Base-by-base conservation (phyloP, 2,113 vertebrate species). In the Taurulus bubalis region DNA sequence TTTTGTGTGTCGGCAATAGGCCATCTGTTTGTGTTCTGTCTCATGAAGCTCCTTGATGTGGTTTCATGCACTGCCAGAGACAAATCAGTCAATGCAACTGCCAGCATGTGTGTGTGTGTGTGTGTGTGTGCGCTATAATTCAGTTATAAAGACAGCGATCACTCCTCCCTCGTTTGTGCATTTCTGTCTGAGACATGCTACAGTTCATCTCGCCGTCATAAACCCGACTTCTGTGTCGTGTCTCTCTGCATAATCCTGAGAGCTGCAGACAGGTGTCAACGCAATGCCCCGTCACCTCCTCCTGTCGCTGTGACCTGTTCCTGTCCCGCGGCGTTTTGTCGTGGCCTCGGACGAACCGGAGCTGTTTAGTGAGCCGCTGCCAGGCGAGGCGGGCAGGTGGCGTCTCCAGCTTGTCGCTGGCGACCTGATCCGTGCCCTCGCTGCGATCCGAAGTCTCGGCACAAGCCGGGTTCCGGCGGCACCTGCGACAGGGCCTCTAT, bases 11-110 rank as follows among this genome's bases (percentile, higher is more conserved):
- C 74, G 77, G 60, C 68, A 81, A 59, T 47, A 58, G 42, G 49
- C 87, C 89, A 87, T 90, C 89, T 91, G 92, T 91, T 82, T 85
- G 53, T 69, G 82, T 76, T 72, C 64, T 68, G 66, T 15, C 86
- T 77, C 86, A 56, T 91, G 73, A 84, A 85, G 73, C 65, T 71
- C 36, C 71, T 80, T 75, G 82, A 90, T 83, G 4, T 78, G 59
- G 45, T 87, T 92, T 87, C 75, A 87, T 83, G 60, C 40, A 22
- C 86, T 82, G 79, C 78, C 82, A 59, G 47, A 82, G 73, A 66
- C 71, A 58, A 76, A 85, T 87, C 86, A 79, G 79, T 90, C 87
- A 82, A 79, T 24, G 42, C 26, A 76, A 66, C 71, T 72, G 78
- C 68, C 70, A 18, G 18, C 56, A 66, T 75, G 45, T 51, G 34